Conservation (phyloP, 2,113 vertebrate genomes). For the Electrona antarctica region DNA sequence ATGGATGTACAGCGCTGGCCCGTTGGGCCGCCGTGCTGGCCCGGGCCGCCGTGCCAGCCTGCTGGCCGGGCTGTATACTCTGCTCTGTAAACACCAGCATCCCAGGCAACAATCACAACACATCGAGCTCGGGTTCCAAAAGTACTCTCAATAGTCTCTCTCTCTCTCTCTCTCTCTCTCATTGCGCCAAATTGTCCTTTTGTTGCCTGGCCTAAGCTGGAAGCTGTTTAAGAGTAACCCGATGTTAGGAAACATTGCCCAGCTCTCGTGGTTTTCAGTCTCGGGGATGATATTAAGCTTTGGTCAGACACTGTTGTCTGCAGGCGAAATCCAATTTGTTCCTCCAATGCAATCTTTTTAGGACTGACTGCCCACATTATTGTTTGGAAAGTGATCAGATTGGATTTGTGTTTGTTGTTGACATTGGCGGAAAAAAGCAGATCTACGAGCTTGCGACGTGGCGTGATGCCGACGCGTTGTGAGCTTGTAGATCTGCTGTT, state of each 20-base stretch:
- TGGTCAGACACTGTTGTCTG: too few species aligned
- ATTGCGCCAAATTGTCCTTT: conserved; percentile 48
- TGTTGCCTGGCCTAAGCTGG: conserved; percentile 31
- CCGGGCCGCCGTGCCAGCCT: background rate
- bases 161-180: conserved; percentile 27
- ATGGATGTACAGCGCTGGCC: conserved; percentile 39
- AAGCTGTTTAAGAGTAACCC: conserved; percentile 38
- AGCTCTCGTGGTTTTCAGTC: background rate
- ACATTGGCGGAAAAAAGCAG: too few species aligned
- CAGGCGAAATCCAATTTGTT: too few species aligned
- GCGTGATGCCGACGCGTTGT: too few species aligned
- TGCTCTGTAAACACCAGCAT: conserved; percentile 38
- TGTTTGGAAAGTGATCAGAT: too few species aligned
- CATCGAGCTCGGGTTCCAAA: conserved; percentile 26
- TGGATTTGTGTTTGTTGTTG: too few species aligned
- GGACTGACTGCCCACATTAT: too few species aligned
- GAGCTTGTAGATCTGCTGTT: too few species aligned
- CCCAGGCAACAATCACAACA: conserved; percentile 20
- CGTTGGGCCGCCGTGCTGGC: background rate
- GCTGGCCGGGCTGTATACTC: conserved; percentile 3
- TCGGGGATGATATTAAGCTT: conserved; percentile 35
- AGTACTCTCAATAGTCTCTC: conserved; percentile 18
- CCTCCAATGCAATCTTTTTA: too few species aligned
- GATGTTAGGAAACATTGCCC: conserved; percentile 20
- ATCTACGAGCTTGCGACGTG: too few species aligned